Base-by-base conservation (phyloP, 2,797 vertebrate genomes). In the Megalops cyprinoides region DNA sequence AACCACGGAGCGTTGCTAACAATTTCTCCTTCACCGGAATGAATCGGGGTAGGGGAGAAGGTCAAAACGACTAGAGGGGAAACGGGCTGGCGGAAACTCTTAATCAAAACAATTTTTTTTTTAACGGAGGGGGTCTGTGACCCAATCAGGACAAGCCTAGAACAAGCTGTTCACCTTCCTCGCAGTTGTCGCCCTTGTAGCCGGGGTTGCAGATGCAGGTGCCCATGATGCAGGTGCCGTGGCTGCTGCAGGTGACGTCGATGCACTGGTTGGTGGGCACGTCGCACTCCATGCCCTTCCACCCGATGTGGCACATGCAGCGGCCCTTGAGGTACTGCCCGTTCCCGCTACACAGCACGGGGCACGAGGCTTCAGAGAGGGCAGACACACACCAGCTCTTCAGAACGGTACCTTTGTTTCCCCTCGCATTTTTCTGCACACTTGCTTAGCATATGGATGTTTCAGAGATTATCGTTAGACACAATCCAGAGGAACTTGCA, bases 171-270 rank as follows among this genome's bases (percentile, higher is more conserved):
- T 78, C 85, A 90, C 95, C 94, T 94, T 95, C 94, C 87, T 95
- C 95, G 23, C 95, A 95, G 90, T 94, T 95, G 74, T 95, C 94
- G 0, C 95, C 95, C 79, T 95, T 95, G 91, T 94, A 95, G 79
- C 98, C 98, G 0, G 97, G 97, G 88, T 97, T 98, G 88, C 98
- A 99, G 93, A 99, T 99, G 79, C 98, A 99, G 69, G 97, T 99
- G 58, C 98, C 98, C 91, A 95, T 95, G 88, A 99, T 99, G 88
- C 98, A 99, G 0, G 97, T 98, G 78, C 98, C 98, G 0, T 96
- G 98, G 90, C 93, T 94, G n/a, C 94, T 98, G 93, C 98, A 99
- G 81, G 97, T 94, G 86, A 97, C 85, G 2, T 99, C 98, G 0
- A 99, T 96, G 87, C 98, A 99, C 94, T 99, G 97, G 92, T 92